Evolutionary conservation across 2,113 vertebrate genomes (phyloP).

Genomic region (Pelecanoides urinatrix): DNA sequence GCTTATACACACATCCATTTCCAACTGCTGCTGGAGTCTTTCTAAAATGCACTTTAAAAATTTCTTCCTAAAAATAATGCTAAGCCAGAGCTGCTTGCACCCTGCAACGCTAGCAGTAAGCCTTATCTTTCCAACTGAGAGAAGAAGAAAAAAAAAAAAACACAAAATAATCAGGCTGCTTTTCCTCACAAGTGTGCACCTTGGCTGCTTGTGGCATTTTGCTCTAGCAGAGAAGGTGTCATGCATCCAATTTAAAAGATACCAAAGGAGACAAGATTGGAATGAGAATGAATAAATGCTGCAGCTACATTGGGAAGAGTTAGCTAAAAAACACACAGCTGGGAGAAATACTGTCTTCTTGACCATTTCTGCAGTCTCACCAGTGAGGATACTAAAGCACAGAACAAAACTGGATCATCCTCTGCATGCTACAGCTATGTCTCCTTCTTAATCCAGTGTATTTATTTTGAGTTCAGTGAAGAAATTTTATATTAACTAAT

Average conservation of each 20-base stretch:
- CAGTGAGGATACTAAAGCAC: background rate
- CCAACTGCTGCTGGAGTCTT: background rate
- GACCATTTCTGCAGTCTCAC: background rate
- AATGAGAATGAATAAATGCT: slow-evolving; percentile 5
- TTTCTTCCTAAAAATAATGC: background rate
- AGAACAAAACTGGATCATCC: background rate
- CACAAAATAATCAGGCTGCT: background rate
- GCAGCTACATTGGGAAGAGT: background rate
- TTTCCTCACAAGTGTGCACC: background rate
- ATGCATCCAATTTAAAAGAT: background rate
- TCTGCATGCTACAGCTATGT: background rate
- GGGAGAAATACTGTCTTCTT: background rate
- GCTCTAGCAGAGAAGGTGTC: background rate
- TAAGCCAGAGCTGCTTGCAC: background rate
- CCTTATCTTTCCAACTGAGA: background rate
- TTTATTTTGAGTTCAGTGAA: background rate
- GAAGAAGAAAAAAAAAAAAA: no score
- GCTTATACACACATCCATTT: background rate
- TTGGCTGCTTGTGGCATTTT: slow-evolving; percentile 18
- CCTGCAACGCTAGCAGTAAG: background rate
- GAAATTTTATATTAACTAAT: background rate
- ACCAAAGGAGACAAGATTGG: background rate
- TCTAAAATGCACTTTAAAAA: background rate
- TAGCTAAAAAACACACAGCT: background rate
- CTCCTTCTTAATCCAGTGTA: background rate